These are phyloP conservation scores for Slavum lentiscoides DNA, from an alignment of 2,888 invertebrate species.

Conservation along the genomic window DNA sequence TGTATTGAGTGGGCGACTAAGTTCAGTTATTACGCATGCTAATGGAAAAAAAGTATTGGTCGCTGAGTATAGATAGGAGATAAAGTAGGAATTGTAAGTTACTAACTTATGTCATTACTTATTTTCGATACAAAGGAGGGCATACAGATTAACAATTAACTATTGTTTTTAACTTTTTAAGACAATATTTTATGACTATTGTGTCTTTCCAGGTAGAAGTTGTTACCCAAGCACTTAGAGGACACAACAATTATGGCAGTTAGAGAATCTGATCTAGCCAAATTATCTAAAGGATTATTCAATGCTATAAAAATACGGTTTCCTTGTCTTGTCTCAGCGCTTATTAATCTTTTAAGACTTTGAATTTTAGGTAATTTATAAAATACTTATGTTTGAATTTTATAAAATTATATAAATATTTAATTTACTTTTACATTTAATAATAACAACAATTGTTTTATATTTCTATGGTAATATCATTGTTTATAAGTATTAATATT, in stretches of 20 bases:
- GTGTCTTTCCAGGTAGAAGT: constrained; percentile 72
- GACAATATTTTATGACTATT: constrained; percentile 28
- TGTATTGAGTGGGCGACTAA: constrained; percentile 91
- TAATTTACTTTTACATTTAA: too few species aligned
- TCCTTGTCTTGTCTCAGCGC: constrained; percentile 92
- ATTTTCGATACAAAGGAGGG: not conserved
- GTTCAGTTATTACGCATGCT: constrained; percentile 89
- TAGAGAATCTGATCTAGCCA: constrained; percentile 94
- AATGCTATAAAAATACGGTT: constrained; percentile 95
- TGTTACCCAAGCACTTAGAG: constrained; percentile 86
- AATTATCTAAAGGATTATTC: constrained; percentile 93
- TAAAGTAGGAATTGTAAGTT: constrained; percentile 84
- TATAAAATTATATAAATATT: too few species aligned
- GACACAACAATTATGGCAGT: constrained; percentile 97
- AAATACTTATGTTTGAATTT: not conserved
- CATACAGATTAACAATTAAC: not conserved
- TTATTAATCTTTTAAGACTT: constrained; percentile 94
- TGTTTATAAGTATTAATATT: too few species aligned
- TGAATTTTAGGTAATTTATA: constrained; percentile 72
- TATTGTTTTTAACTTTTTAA: not conserved
- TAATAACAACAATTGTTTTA: too few species aligned
- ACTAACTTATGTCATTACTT: not conserved
- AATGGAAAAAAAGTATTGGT: constrained; percentile 94
- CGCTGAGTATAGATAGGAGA: constrained; percentile 98
- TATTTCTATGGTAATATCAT: too few species aligned